Base-by-base conservation (phyloP, 30 jellyfish, hydroid and myxozoan genomes). In the Mastigias papua region DNA sequence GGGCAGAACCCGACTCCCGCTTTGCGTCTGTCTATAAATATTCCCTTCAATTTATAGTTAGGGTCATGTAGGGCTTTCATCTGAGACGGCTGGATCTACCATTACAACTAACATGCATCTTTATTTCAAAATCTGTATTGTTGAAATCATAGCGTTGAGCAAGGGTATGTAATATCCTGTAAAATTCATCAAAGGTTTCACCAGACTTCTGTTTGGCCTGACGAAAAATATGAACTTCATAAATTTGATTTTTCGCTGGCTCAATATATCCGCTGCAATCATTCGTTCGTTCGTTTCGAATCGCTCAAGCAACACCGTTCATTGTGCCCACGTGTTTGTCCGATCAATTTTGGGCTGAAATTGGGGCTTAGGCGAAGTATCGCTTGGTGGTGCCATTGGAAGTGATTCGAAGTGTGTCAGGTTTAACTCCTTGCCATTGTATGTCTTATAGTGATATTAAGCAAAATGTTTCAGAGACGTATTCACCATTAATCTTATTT, bases 201-300 rank as follows among this genome's bases (percentile, higher is more conserved):
- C 33, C 76, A 29, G 92, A 35, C 8, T 51, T 27, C 35, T 81
- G 91, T 37, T 66, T 66, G 28, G 91, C 84, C 20, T 64, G 84
- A 35, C 70, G 69, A 50, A 67, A 82, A 32, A 42, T 82, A 68
- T 68, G 68, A 48, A 82, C 72, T 82, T 82, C 86, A 27, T 15
- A 67, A 69, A 69, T 71, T 28, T 34, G 76, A 65, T 82, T 66
- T 69, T 51, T 54, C 4, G 78, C 92, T 22, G 86, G 86, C 63
- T 82, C 91, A 35, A 81, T 62, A 82, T 23, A 69, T 82, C 92
- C 67, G 86, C 92, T 29, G 86, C 92, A 15, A 82, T 48, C 23
- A 82, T 30, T n/a, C n/a, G n/a, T n/a, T n/a, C n/a, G 76, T 67
- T 64, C 48, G 86, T 82, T 82, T 82, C 86, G 66, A 82, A 82